Conservation (phyloP, 2,888 invertebrate species). For the Cerceris rybyensis region DNA sequence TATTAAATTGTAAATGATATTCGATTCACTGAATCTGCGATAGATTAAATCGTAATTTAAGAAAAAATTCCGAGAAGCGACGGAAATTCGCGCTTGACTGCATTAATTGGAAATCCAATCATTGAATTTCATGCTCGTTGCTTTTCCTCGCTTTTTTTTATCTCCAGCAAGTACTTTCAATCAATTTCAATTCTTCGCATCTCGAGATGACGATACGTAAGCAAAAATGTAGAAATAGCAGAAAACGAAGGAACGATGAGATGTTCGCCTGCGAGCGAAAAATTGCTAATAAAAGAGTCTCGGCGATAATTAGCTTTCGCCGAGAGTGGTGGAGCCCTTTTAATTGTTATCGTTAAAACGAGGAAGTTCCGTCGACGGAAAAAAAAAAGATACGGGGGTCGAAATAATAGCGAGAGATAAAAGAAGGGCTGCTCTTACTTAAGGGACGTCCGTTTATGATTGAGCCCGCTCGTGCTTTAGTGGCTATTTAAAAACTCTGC, state of each 20-base stretch:
- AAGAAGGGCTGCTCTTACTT: conserved; percentile 70
- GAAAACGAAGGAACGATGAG: conserved; percentile 28
- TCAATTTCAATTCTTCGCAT: too few relatives aligned
- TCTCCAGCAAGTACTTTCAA: too few relatives aligned
- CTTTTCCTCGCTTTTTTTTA: too few relatives aligned
- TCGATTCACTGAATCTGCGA: too few relatives aligned
- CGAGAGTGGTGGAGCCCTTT: conserved; percentile 62
- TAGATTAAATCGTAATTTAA: too few relatives aligned
- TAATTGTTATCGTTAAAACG: conserved; percentile 78
- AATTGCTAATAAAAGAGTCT: conserved; percentile 70
- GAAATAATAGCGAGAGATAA: conserved; percentile 75
- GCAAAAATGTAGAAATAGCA: background rate
- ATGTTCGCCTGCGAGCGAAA: conserved; percentile 30
- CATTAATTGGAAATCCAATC: too few relatives aligned
- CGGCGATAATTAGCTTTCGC: conserved; percentile 75
- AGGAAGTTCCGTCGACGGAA: conserved; percentile 45
- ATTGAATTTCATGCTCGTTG: too few relatives aligned
- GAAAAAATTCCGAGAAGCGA: too few relatives aligned
- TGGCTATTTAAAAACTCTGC: conserved; percentile 71
- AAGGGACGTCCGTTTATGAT: conserved; percentile 75
- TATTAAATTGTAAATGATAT: too few relatives aligned
- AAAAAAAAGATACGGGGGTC: conserved; percentile 60
- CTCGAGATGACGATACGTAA: too few relatives aligned
- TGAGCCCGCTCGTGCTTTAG: conserved; percentile 70
- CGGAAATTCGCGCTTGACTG: too few relatives aligned